Conservation (phyloP, 1,140 invertebrate species). For the Battus philenor region DNA sequence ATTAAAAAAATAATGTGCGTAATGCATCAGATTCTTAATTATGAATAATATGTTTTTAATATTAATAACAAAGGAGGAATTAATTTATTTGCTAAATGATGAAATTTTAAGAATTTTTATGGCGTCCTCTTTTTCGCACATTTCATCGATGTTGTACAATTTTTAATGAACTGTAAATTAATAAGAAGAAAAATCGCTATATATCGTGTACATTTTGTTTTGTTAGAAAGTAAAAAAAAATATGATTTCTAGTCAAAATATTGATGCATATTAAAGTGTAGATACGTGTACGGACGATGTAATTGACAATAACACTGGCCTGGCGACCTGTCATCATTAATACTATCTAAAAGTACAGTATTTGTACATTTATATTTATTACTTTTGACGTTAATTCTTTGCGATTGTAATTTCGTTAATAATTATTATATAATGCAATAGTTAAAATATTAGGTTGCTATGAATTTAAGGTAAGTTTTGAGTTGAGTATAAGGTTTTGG, state of each 20-base stretch:
- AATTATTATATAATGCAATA: conserved; percentile 26
- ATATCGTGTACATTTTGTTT: conserved; percentile 70
- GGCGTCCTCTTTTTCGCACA: conserved; percentile 30
- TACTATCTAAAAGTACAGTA: conserved; percentile 60
- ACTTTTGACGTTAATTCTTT: conserved; percentile 40
- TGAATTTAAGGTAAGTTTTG: conserved; percentile 6
- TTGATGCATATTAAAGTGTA: conserved; percentile 72
- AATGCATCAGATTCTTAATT: too few relatives aligned
- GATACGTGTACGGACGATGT: conserved; percentile 62
- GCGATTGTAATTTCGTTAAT: conserved; percentile 39
- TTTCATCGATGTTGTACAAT: conserved; percentile 68
- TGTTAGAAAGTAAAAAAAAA: conserved; percentile 69
- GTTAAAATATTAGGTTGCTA: conserved; percentile 14
- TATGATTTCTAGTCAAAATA: conserved; percentile 75
- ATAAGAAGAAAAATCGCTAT: conserved; percentile 50
- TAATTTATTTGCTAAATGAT: too few relatives aligned
- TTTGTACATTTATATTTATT: conserved; percentile 36
- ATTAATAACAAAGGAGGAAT: too few relatives aligned
- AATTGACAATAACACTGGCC: conserved; percentile 71
- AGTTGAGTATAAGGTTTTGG: conserved; percentile 11
- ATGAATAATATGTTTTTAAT: too few relatives aligned
- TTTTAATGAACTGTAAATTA: conserved; percentile 59
- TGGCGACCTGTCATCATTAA: conserved; percentile 38
- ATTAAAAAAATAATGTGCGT: too few relatives aligned
- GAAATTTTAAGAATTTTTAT: conserved; percentile 15